Percentiles rank a stretch among this genome's conserved stretches.
These are phyloP conservation scores for Pseudopleuronectes americanus DNA, from an alignment of 2,797 vertebrate species.

Conservation along the genomic window DNA sequence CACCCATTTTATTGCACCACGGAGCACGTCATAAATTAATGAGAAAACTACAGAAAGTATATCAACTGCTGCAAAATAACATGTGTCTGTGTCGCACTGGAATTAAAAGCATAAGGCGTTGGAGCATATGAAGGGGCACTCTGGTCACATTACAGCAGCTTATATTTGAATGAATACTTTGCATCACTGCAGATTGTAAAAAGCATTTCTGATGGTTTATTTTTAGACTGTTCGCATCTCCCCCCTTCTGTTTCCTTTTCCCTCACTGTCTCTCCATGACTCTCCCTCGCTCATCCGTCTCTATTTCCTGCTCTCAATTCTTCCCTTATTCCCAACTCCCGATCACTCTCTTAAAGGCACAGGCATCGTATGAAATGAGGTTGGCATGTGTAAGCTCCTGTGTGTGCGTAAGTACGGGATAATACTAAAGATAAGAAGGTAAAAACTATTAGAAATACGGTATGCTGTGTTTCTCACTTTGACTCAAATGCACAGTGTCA, in stretches of 20 bases:
- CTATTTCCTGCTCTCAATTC: conserved; percentile 65
- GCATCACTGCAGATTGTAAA: conserved; percentile 80
- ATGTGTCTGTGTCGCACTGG: background rate
- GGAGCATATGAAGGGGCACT: conserved; percentile 1
- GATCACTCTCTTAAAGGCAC: conserved; percentile 75
- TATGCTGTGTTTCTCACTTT: conserved; percentile 59
- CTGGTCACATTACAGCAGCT: conserved; percentile 56
- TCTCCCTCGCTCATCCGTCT: conserved; percentile 74
- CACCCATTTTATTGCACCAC: conserved; percentile 56
- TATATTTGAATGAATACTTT: conserved; percentile 79
- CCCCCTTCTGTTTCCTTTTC: conserved; percentile 69
- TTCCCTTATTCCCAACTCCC: conserved; percentile 63
- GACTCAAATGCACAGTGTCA: conserved; percentile 65
- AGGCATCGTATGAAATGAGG: conserved; percentile 66
- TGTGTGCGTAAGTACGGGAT: conserved; percentile 63
- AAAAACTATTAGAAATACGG: conserved; percentile 70
- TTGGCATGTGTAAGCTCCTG: conserved; percentile 61
- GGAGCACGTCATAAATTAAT: conserved; percentile 47
- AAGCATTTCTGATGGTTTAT: conserved; percentile 81
- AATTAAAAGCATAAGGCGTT: conserved; percentile 15
- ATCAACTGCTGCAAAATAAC: conserved; percentile 30
- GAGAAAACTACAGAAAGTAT: conserved; percentile 31
- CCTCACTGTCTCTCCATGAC: conserved; percentile 70
- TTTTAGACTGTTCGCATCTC: conserved; percentile 81
- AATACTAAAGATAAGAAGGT: conserved; percentile 69